phyloP scores from a whole-genome alignment of 37 sponge, comb jelly and placozoan genomes.

The Ianthella basta region DNA sequence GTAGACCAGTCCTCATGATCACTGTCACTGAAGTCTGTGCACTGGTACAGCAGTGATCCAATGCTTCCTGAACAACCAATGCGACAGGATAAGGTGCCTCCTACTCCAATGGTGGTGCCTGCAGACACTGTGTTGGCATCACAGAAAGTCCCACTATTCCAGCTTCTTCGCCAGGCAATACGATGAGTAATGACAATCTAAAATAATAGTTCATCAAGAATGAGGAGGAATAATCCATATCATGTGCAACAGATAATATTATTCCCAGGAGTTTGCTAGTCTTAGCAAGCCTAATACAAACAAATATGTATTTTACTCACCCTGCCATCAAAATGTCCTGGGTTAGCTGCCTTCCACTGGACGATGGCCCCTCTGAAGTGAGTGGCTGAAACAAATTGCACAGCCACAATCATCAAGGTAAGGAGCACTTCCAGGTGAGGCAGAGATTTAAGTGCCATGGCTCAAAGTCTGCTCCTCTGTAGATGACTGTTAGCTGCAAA shows the following conservation, averaged over 20 bases:
- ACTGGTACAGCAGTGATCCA: constrained; percentile 25
- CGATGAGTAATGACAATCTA: constrained; percentile 52
- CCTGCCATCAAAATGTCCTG: not conserved
- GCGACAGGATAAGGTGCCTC: constrained; percentile 18
- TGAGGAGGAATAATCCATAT: not conserved
- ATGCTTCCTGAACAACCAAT: constrained; percentile 36
- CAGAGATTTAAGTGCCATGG: too few species aligned
- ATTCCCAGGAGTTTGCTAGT: too few species aligned
- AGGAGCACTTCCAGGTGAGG: too few species aligned
- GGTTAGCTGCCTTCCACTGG: not conserved
- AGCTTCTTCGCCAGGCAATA: constrained; percentile 46
- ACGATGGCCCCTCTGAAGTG: constrained; percentile 10
- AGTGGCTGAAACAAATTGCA: not conserved
- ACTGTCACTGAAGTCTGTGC: constrained; percentile 42
- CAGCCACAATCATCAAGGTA: too few species aligned
- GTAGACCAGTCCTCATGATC: constrained; percentile 55
- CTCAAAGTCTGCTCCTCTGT: too few species aligned
- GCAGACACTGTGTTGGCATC: not conserved
- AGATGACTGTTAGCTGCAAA: too few species aligned
- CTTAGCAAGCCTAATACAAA: too few species aligned
- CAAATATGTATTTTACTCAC: not conserved
- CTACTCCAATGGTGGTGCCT: not conserved
- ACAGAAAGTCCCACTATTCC: not conserved
- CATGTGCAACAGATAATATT: too few species aligned
- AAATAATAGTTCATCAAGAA: not conserved